Percentiles rank a stretch among this genome's conserved stretches.
Conservation (phyloP, 1,140 invertebrate genomes). For the Drusus annulatus region DNA sequence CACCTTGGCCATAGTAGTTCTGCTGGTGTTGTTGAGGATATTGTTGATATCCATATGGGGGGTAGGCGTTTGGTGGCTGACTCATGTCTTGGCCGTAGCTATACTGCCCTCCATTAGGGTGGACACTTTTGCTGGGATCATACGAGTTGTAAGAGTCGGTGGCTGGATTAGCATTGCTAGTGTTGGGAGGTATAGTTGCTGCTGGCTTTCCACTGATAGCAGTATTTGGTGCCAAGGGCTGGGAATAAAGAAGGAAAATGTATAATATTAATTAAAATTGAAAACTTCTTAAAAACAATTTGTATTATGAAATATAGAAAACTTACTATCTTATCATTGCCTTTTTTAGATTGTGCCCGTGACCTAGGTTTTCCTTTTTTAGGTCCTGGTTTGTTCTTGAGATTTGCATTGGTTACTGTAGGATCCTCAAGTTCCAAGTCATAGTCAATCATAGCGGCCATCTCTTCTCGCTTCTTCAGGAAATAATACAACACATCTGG, state of each 20-base stretch:
- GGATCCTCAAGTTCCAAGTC: conserved; percentile 87
- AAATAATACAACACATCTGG: conserved; percentile 97
- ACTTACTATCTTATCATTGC: conserved; percentile 61
- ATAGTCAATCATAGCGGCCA: conserved; percentile 87
- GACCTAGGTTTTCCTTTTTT: conserved; percentile 61
- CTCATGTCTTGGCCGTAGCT: conserved; percentile 59
- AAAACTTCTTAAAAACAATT: neutral
- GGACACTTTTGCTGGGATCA: conserved; percentile 42
- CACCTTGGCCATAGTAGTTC: conserved; percentile 58
- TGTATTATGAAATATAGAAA: conserved; percentile 30
- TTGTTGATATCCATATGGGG: conserved; percentile 62
- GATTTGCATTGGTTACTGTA: conserved; percentile 65
- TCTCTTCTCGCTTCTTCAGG: conserved; percentile 84
- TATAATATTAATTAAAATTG: neutral
- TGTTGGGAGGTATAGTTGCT: conserved; percentile 78
- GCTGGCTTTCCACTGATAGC: conserved; percentile 73
- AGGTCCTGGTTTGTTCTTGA: conserved; percentile 64
- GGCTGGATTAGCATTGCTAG: conserved; percentile 59
- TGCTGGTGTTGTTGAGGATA: conserved; percentile 64
- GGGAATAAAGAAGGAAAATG: conserved; percentile 23
- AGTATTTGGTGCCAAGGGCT: conserved; percentile 38
- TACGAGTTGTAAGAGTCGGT: conserved; percentile 33
- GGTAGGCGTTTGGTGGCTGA: conserved; percentile 60
- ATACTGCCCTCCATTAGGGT: conserved; percentile 53
- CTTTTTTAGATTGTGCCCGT: conserved; percentile 20